Percentiles rank a stretch among this genome's conserved stretches.
Evolutionary conservation across 2,888 invertebrate genomes (phyloP).

Genomic region (Drosophila robusta): DNA sequence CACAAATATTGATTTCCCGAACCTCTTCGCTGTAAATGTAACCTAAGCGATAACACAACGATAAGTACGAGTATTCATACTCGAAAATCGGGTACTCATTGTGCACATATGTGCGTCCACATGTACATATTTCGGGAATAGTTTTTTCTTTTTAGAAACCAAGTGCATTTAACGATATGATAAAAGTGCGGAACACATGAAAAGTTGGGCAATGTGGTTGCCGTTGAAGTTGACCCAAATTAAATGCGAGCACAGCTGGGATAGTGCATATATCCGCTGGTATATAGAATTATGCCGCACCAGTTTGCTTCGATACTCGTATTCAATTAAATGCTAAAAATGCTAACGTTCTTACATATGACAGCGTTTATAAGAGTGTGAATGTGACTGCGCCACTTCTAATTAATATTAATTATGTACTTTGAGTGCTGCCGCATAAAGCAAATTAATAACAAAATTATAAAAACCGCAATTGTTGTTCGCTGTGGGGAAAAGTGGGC

Average conservation of each 20-base stretch:
- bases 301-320: conserved; percentile 2
- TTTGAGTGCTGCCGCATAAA: conserved; percentile 44
- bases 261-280: not conserved
- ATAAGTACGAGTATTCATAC: conserved; percentile 41
- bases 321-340: conserved; percentile 54
- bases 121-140: conserved; percentile 15
- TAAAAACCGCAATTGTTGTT: conserved; percentile 23
- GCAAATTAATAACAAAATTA: conserved; percentile 52
- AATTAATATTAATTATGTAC: conserved; percentile 58
- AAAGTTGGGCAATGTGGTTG: conserved; percentile 50
- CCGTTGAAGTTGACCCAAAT: conserved; percentile 55
- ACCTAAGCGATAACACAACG: conserved; percentile 49
- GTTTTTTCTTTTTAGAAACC: conserved; percentile 35
- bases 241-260: conserved; percentile 37
- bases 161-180: conserved; percentile 79
- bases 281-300: conserved; percentile 14
- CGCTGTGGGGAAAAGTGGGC: conserved; percentile 18
- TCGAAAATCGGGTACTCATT: conserved; percentile 28
- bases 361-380: conserved; percentile 13
- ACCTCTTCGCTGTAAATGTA: conserved; percentile 38
- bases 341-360: conserved; percentile 27
- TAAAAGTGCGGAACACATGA: conserved; percentile 45
- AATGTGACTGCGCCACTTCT: conserved; percentile 17
- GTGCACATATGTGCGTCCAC: conserved; percentile 15
- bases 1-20: conserved; percentile 73